Evolutionary conservation across 2,888 invertebrate species (phyloP).

Genomic region (Diarsia mendica): DNA sequence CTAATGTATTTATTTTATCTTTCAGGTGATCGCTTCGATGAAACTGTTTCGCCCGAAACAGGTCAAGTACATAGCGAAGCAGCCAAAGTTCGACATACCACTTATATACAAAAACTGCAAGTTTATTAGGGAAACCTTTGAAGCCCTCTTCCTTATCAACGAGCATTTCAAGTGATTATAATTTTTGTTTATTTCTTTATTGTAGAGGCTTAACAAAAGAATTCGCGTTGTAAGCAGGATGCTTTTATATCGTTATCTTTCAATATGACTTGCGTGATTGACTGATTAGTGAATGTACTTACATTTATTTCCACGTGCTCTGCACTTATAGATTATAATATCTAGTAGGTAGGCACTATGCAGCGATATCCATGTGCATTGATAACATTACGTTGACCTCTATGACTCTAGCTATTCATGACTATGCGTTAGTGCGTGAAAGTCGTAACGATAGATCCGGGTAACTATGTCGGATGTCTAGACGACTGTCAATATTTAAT

Average conservation of each 20-base stretch:
- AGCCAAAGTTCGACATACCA: constrained; percentile 80
- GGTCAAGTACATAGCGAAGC: constrained; percentile 79
- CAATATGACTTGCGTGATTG: constrained; percentile 25
- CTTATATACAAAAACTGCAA: constrained; percentile 82
- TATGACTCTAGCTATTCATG: constrained; percentile 11
- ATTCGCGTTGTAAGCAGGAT: constrained; percentile 14
- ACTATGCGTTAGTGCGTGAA: neutral
- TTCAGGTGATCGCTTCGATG: constrained; percentile 82
- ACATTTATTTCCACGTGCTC: constrained; percentile 6
- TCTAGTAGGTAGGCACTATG: neutral
- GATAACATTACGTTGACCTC: constrained; percentile 47
- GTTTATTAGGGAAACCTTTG: constrained; percentile 77
- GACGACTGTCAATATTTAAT: neutral
- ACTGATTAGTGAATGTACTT: constrained; percentile 23
- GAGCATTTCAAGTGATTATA: constrained; percentile 80
- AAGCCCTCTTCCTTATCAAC: constrained; percentile 73
- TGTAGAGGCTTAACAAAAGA: constrained; percentile 3
- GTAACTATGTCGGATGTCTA: neutral
- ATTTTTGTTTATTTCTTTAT: constrained; percentile 1
- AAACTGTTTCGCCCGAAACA: constrained; percentile 82
- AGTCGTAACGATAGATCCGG: constrained; percentile 12
- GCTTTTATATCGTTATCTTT: constrained; percentile 11
- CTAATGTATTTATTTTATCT: constrained; percentile 48
- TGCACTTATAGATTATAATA: constrained; percentile 14
- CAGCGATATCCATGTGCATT: constrained; percentile 19